Evolutionary conservation across 2,113 vertebrate genomes (phyloP).

Genomic region (Nibea albiflora): DNA sequence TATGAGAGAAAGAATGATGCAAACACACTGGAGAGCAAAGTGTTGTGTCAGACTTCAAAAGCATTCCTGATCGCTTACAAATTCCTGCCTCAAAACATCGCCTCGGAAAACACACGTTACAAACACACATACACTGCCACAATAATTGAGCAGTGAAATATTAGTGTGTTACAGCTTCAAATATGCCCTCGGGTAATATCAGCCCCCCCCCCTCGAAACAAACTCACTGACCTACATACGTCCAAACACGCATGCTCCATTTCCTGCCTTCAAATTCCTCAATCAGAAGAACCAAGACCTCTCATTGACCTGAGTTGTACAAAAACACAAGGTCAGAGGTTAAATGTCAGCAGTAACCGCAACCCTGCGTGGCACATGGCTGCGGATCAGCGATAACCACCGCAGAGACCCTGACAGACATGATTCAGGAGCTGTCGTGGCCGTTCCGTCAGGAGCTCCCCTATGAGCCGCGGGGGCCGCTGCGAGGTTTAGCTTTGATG

Average conservation of each 20-base stretch:
- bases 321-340: slow-evolving; percentile 41
- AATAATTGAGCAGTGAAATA: slow-evolving; percentile 35
- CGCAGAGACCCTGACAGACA: slow-evolving; percentile 3
- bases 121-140: slow-evolving; percentile 6
- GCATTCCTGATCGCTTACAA: slow-evolving; percentile 79
- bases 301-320: slow-evolving; percentile 6
- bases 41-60: slow-evolving; percentile 78
- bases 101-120: slow-evolving; percentile 43
- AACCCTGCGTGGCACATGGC: neutral
- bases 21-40: slow-evolving; percentile 43
- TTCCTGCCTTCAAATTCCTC: slow-evolving; percentile 44
- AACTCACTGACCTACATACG: slow-evolving; percentile 37
- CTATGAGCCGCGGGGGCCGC: neutral
- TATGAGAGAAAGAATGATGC: slow-evolving; percentile 55
- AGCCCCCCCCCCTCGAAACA: neutral
- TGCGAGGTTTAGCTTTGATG: slow-evolving; percentile 33
- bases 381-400: neutral
- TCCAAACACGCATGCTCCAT: slow-evolving; percentile 31
- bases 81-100: slow-evolving; percentile 51
- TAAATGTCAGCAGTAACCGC: slow-evolving; percentile 16
- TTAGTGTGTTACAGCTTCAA: slow-evolving; percentile 34
- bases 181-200: slow-evolving; percentile 20
- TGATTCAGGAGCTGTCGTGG: slow-evolving; percentile 20
- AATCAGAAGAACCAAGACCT: slow-evolving; percentile 10
- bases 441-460: neutral